phyloP scores from a whole-genome alignment of 92 coral and sea anemone genomes.

The Siderastrea siderea region DNA sequence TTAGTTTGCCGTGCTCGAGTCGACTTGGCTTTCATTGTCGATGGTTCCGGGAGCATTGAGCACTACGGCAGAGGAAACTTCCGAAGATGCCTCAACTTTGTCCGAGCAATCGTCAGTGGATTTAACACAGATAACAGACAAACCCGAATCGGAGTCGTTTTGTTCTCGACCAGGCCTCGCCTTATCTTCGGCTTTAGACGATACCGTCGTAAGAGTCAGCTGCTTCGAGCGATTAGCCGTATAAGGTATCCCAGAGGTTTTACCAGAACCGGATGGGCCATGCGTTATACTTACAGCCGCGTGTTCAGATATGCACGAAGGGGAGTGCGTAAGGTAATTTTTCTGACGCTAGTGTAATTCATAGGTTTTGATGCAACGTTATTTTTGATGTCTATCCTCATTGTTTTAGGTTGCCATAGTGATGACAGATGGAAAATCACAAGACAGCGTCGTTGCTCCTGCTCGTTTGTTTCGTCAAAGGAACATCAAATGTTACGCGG shows the following conservation, averaged over 20 bases:
- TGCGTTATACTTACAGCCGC: slow-evolving; percentile 29
- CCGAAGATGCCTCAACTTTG: slow-evolving; percentile 75
- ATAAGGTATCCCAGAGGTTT: slow-evolving; percentile 69
- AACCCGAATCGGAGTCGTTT: slow-evolving; percentile 35
- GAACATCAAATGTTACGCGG: slow-evolving; percentile 72
- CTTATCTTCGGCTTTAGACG: slow-evolving; percentile 54
- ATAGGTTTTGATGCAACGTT: not conserved
- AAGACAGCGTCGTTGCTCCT: slow-evolving; percentile 60
- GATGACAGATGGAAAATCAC: slow-evolving; percentile 77
- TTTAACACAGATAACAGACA: slow-evolving; percentile 56
- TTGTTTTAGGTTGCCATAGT: slow-evolving; percentile 53
- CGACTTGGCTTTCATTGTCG: slow-evolving; percentile 84
- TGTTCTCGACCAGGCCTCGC: slow-evolving; percentile 43
- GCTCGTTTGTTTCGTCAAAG: slow-evolving; percentile 61
- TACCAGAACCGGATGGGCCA: slow-evolving; percentile 69
- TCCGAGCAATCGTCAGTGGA: slow-evolving; percentile 70
- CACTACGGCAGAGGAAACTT: slow-evolving; percentile 73
- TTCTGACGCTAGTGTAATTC: not conserved
- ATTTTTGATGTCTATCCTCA: not conserved
- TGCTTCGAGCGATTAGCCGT: slow-evolving; percentile 42
- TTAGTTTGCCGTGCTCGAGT: too few relatives aligned
- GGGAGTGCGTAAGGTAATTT: slow-evolving; percentile 56
- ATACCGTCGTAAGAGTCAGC: slow-evolving; percentile 28
- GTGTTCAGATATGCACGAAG: slow-evolving; percentile 63
- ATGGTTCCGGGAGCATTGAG: slow-evolving; percentile 85